phyloP scores from a whole-genome alignment of 1,140 invertebrate genomes.

The Aphelinus atriplicis region DNA sequence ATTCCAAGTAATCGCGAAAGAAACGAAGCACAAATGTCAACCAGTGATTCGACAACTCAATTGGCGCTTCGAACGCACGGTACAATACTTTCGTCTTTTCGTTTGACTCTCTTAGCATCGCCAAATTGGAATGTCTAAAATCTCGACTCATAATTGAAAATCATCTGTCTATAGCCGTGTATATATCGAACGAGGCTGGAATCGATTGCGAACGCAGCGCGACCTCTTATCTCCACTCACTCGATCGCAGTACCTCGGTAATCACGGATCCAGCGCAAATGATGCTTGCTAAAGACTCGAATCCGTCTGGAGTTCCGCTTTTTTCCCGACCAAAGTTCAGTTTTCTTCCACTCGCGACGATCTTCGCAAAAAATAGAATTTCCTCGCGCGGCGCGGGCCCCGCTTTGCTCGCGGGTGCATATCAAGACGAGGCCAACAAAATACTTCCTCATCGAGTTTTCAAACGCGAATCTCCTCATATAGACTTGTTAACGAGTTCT shows the following conservation, averaged over 20 bases:
- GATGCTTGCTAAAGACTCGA: slow-evolving; percentile 7
- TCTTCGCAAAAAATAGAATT: slow-evolving; percentile 24
- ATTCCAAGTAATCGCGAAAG: no score
- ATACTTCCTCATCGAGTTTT: neutral
- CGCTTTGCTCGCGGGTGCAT: slow-evolving; percentile 20
- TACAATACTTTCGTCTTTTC: no score
- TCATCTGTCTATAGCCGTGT: no score
- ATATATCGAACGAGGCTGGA: neutral
- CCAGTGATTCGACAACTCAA: no score
- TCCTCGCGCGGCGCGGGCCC: slow-evolving; percentile 15
- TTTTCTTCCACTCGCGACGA: neutral
- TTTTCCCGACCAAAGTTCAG: neutral
- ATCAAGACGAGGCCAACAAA: slow-evolving; percentile 32
- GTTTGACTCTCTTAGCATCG: no score
- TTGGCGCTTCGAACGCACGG: no score
- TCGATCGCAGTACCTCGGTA: neutral
- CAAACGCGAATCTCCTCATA: no score
- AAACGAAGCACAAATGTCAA: no score
- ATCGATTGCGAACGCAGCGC: neutral
- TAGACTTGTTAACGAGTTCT: no score
- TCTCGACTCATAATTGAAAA: no score
- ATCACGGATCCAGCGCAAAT: neutral
- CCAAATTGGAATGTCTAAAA: no score
- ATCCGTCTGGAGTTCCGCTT: slow-evolving; percentile 1
- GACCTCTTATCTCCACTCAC: no score